A percentile compares a stretch with the other conserved stretches of the same genome.
Evolutionary conservation across 37 sponge, comb jelly and placozoan genomes (phyloP).

Genomic region (Ianthella basta): DNA sequence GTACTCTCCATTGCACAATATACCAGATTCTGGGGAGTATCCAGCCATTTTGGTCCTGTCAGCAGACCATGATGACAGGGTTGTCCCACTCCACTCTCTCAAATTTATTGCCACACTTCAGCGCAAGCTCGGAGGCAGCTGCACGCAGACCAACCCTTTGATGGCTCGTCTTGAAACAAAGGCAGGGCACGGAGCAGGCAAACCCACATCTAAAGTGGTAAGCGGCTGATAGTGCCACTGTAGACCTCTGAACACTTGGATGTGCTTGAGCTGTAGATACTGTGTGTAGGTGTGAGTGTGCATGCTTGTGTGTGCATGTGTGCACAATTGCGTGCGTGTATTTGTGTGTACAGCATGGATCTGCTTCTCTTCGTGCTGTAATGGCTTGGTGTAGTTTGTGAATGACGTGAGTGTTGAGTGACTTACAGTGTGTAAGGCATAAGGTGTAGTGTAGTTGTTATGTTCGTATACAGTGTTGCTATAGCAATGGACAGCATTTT

Average conservation of each 20-base stretch:
- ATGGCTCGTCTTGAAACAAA: conserved; percentile 92
- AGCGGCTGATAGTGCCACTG: conserved; percentile 23
- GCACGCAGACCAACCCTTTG: conserved; percentile 86
- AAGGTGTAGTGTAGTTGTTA: too few relatives aligned
- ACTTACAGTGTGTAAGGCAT: too few relatives aligned
- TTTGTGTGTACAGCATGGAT: neutral
- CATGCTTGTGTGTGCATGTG: neutral
- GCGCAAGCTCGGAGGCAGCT: conserved; percentile 36
- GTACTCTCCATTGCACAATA: conserved; percentile 93
- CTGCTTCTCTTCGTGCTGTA: too few relatives aligned
- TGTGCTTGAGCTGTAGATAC: neutral
- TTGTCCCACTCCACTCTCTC: conserved; percentile 95
- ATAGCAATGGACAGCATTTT: too few relatives aligned
- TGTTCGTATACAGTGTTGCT: too few relatives aligned
- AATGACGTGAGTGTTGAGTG: too few relatives aligned
- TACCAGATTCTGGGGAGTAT: conserved; percentile 63
- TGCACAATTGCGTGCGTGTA: neutral
- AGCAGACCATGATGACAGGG: conserved; percentile 98
- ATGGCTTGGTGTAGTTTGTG: too few relatives aligned
- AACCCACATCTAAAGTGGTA: conserved; percentile 94
- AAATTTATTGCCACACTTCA: conserved; percentile 91
- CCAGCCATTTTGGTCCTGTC: conserved; percentile 89
- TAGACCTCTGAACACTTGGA: neutral
- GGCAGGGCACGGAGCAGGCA: conserved; percentile 96
- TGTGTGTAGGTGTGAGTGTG: neutral